Base-by-base conservation (phyloP, 2,888 invertebrate species). In the Lamellibrachia columna region DNA sequence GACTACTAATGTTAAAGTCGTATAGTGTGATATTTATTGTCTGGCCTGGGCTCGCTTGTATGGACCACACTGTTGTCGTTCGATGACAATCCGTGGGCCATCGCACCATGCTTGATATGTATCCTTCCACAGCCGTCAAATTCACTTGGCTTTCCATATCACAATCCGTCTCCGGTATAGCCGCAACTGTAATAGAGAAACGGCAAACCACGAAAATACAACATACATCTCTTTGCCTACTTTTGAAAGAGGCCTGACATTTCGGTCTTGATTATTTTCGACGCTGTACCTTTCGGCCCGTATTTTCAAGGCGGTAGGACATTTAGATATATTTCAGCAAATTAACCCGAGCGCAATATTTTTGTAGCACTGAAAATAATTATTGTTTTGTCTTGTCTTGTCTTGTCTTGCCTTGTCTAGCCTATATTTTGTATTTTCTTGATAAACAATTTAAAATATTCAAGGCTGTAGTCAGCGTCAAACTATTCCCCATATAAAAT, bases 11-110 rank as follows among this genome's bases (percentile, higher is more conserved):
- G 28, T 92, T 60, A 52, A 93, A 93, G 28, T 93, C 93, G 90
- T 91, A 93, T 3, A 93, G 58, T n/a, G 92, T 93, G n/a, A 93
- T 22, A 55, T 92, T 93, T 90, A 93, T 75, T n/a, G 53, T 60
- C 60, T 93, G 93, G 7, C 93, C 93, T 90, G 52, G 90, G 15
- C 60, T 53, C 11, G 90, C 93, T 58, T 90, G 53, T 28, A 93
- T 52, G 22, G 90, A 52, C 93, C 93, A 93, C 0, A 92, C 91
- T 53, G 91, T 91, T 55, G 58, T 90, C 53, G 90, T 90, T 40
- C 93, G 92, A 15, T 91, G 92, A 28, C 75, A 75, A 15, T 58
- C 55, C 91, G 60, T 22, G n/a, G 92, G 92, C 8, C 92, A 91
- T 3, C 91, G 92, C 9, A 93, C 92, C 58, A 92, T 3, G 22